Evolutionary conservation across 1,140 invertebrate species (phyloP).

Genomic region (Drosophila santomea): DNA sequence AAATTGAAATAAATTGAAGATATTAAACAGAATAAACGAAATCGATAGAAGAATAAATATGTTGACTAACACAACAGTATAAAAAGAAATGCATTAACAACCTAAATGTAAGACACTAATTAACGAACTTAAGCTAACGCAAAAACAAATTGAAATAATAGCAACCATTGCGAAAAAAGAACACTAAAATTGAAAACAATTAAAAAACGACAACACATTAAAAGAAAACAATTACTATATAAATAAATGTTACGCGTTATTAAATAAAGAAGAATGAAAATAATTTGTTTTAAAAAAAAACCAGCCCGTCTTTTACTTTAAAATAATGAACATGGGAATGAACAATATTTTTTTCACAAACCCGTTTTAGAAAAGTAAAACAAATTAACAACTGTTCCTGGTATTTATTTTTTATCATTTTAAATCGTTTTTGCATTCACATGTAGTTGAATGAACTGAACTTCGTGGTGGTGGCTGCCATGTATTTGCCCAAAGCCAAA

Average conservation of each 20-base stretch:
- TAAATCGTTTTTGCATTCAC: slow-evolving; percentile 24
- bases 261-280: slow-evolving; percentile 84
- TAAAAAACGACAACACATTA: slow-evolving; percentile 63
- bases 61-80: slow-evolving; percentile 50
- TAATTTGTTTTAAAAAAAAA: slow-evolving; percentile 85
- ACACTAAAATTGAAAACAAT: slow-evolving; percentile 51
- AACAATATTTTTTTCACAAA: too few relatives aligned
- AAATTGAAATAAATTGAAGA: slow-evolving; percentile 4
- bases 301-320: background rate
- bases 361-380: too few relatives aligned
- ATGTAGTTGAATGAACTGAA: slow-evolving; percentile 62
- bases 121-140: slow-evolving; percentile 52
- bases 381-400: background rate
- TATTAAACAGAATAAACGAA: slow-evolving; percentile 34
- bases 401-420: slow-evolving; percentile 3
- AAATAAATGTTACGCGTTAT: slow-evolving; percentile 85
- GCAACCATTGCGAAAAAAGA: slow-evolving; percentile 57
- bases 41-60: slow-evolving; percentile 49
- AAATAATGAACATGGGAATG: background rate
- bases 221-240: slow-evolving; percentile 84
- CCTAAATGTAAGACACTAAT: slow-evolving; percentile 45
- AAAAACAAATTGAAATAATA: slow-evolving; percentile 59
- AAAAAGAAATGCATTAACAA: slow-evolving; percentile 45
- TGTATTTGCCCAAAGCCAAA: slow-evolving; percentile 89
- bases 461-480: slow-evolving; percentile 64